phyloP scores from a whole-genome alignment of 2,797 vertebrate species.

The Melanotaenia maccullochi region DNA sequence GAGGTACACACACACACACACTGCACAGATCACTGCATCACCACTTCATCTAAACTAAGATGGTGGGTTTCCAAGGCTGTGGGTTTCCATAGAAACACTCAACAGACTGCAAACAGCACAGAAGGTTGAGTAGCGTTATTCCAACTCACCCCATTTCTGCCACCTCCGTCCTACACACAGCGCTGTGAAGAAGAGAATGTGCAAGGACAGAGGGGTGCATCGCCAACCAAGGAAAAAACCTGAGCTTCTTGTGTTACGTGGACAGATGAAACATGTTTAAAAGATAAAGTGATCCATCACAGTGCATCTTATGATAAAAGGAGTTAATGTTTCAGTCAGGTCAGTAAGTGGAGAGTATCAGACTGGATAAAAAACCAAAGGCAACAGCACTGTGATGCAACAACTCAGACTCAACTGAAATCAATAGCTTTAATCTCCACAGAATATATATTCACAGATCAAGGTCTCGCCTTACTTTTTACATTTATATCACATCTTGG shows the following conservation, averaged over 20 bases:
- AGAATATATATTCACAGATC: not conserved
- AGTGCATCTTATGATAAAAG: not conserved
- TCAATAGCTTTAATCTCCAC: not conserved
- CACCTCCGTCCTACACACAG: slow-evolving; percentile 32
- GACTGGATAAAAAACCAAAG: not conserved
- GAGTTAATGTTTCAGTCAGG: slow-evolving; percentile 18
- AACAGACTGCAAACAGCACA: slow-evolving; percentile 61
- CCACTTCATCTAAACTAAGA: slow-evolving; percentile 72
- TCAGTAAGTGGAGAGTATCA: not conserved
- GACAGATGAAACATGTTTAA: slow-evolving; percentile 27
- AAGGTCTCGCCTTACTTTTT: not conserved
- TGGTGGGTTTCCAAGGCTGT: slow-evolving; percentile 67
- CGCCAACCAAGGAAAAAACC: slow-evolving; percentile 2
- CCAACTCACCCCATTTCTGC: slow-evolving; percentile 41
- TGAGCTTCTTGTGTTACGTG: slow-evolving; percentile 4
- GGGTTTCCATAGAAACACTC: slow-evolving; percentile 77
- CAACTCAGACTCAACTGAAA: not conserved
- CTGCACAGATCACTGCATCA: slow-evolving; percentile 54
- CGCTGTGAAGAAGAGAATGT: slow-evolving; percentile 32
- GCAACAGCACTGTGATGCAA: not conserved
- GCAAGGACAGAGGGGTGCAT: slow-evolving; percentile 22
- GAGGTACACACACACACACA: slow-evolving; percentile 42
- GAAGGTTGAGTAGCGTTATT: slow-evolving; percentile 65
- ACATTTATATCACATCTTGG: not conserved
- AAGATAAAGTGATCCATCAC: slow-evolving; percentile 10